phyloP scores from a whole-genome alignment of 2,113 vertebrate genomes.

The Oreocharis arfaki region DNA sequence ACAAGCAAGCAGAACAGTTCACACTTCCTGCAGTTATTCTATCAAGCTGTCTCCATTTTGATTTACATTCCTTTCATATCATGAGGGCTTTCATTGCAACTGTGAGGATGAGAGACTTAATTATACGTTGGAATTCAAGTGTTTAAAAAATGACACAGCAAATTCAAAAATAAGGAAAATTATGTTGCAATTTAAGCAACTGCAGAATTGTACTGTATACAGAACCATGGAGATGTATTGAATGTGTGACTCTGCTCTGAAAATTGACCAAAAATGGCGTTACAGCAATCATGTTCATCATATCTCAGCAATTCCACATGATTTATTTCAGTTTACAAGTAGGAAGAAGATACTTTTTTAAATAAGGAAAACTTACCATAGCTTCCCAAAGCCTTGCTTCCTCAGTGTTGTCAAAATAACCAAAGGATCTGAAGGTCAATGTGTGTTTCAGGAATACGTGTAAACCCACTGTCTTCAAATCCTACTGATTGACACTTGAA shows the following conservation, averaged over 20 bases:
- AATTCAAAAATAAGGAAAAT: slow-evolving; percentile 32
- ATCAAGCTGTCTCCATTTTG: slow-evolving; percentile 4
- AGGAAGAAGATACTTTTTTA: background rate
- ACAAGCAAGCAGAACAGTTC: background rate
- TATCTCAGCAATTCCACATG: background rate
- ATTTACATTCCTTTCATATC: slow-evolving; percentile 8
- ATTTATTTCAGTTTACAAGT: background rate
- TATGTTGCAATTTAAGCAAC: background rate
- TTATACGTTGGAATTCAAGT: slow-evolving; percentile 1
- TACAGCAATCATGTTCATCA: background rate
- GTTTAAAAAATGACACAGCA: background rate
- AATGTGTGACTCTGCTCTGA: background rate
- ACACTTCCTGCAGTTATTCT: background rate
- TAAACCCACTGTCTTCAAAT: background rate
- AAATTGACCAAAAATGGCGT: background rate
- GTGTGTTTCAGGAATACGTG: background rate
- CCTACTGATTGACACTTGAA: background rate
- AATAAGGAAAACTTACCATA: background rate
- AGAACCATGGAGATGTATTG: background rate
- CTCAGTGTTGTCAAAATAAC: background rate
- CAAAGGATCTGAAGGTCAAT: background rate
- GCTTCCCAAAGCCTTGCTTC: background rate
- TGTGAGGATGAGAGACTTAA: slow-evolving; percentile 17
- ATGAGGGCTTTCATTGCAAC: background rate
- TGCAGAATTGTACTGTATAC: background rate